Percentiles rank a stretch among this genome's conserved stretches.
Evolutionary conservation across 2,888 invertebrate genomes (phyloP).

Genomic region (Melanchra persicariae): DNA sequence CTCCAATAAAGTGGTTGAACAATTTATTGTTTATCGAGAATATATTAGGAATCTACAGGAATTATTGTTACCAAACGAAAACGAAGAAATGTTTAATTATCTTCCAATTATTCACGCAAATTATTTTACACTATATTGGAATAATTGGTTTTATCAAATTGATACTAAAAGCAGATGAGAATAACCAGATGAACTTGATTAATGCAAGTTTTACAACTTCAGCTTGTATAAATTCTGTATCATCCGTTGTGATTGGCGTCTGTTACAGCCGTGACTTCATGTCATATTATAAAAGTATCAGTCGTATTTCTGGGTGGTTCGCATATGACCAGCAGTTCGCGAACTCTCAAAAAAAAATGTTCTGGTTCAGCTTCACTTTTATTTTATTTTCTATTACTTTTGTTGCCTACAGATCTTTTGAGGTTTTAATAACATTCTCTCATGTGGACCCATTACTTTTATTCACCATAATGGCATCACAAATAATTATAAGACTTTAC

Average conservation of each 20-base stretch:
- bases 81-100: slow-evolving; percentile 2
- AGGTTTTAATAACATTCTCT: background rate
- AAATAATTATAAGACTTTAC: background rate
- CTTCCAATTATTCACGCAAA: background rate
- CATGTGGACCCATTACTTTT: background rate
- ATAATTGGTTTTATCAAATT: background rate
- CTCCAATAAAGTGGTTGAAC: slow-evolving; percentile 7
- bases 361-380: background rate
- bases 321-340: too few relatives aligned
- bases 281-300: background rate
- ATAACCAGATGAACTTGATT: background rate
- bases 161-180: background rate
- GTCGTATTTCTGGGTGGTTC: background rate
- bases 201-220: too few relatives aligned
- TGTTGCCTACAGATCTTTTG: background rate
- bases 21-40: slow-evolving; percentile 4
- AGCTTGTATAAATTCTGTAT: background rate
- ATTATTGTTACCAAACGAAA: background rate
- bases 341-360: background rate
- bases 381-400: background rate
- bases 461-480: background rate
- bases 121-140: background rate
- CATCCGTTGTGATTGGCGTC: background rate
- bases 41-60: background rate
- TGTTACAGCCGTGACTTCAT: slow-evolving; percentile 2